Evolutionary conservation across 2,113 vertebrate genomes (phyloP).

Genomic region (Mormoops blainvillei): DNA sequence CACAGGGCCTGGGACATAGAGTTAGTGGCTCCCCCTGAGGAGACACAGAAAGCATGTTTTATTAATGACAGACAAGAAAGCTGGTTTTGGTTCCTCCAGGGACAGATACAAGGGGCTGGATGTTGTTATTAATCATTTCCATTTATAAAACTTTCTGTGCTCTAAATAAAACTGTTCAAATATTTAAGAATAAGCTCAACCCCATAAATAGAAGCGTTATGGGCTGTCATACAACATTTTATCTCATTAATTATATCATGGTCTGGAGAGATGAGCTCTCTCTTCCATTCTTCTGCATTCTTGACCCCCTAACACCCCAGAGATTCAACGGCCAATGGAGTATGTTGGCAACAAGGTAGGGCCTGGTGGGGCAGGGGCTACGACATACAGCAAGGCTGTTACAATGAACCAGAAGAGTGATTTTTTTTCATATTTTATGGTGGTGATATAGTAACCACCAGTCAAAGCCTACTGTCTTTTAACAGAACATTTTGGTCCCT

Average conservation of each 20-base stretch:
- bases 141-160: background rate
- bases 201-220: background rate
- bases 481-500: slow-evolving; percentile 10
- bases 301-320: background rate
- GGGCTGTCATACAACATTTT: background rate
- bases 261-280: background rate
- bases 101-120: background rate
- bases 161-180: slow-evolving; percentile 5
- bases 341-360: background rate
- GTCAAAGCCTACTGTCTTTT: slow-evolving; percentile 25
- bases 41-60: background rate
- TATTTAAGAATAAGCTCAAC: background rate
- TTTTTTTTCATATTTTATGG: background rate
- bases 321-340: background rate
- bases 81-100: background rate
- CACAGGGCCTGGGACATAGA: too few relatives aligned
- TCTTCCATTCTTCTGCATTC: background rate
- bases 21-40: background rate
- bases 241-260: background rate
- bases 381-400: background rate
- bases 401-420: background rate
- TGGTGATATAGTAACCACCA: slow-evolving; percentile 39
- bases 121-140: background rate
- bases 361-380: accelerated
- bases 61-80: background rate